Base-by-base conservation (phyloP, 2,113 vertebrate species). In the Grallaria varia region DNA sequence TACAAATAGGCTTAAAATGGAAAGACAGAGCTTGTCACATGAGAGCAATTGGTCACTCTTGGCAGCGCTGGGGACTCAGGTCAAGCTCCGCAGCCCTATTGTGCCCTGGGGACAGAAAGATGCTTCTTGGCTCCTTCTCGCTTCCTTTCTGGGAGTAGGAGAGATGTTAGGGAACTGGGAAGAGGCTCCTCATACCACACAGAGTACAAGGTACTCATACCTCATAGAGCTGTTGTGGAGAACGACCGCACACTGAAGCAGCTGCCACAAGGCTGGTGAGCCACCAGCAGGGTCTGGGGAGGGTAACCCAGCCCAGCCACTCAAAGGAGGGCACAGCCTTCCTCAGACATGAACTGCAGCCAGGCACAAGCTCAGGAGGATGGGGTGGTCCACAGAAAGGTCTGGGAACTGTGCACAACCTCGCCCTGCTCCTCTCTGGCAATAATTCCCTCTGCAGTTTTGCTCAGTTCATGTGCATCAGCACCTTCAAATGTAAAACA, bases 1-100 rank as follows among this genome's bases (percentile, higher is more conserved):
- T 24, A 74, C n/a, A 78, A 83, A 77, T n/a, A 62, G 67, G 33
- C 39, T 96, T 27, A 25, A 91, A 93, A 93, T 84, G 59, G 91
- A 90, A 80, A 81, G 75, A n/a, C 18, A 13, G 50, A 18, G 18
- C 14, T 53, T 18, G 62, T 22, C 45, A n/a, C 53, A n/a, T 7
- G 84, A 35, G 71, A 88, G 78, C n/a, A n/a, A 17, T 0, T 18
- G 59, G 37, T 56, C n/a, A 66, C 71, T 31, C 52, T 56, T 27
- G 52, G 52, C 44, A 52, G 52, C 3, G 1, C 35, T 31, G 24
- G 82, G 73, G 73, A 6, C 12, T 56, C 22, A 0, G 13, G n/a
- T 3, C n/a, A 40, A 35, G 66, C 1, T 0, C 60, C 2, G 1
- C 55, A 82, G 45, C 31, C 45, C 63, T 5, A 23, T 1, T 30